Conservation (phyloP, 2,113 vertebrate genomes). For the Sinocyclocheilus anophthalmus region DNA sequence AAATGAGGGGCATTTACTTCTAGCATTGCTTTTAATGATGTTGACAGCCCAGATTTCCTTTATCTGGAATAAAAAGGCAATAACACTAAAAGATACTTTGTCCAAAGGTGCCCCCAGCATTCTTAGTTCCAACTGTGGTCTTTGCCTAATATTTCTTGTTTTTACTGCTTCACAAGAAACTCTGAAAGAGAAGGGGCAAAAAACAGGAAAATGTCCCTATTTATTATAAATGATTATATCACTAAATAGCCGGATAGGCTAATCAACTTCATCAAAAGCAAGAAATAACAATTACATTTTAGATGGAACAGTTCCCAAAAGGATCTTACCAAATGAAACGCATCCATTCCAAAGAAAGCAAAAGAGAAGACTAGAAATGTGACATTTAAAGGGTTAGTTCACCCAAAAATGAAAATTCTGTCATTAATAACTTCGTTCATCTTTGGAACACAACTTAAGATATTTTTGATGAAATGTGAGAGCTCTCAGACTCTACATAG, state of each 20-base stretch:
- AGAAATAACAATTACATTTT: background rate
- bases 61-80: background rate
- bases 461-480: too few relatives aligned
- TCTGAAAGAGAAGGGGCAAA: background rate
- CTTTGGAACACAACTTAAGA: too few relatives aligned
- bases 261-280: conserved; percentile 27
- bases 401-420: too few relatives aligned
- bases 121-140: background rate
- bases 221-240: background rate
- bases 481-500: too few relatives aligned
- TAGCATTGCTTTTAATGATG: background rate
- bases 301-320: background rate
- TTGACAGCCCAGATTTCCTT: conserved; percentile 18
- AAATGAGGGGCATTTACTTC: background rate
- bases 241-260: background rate
- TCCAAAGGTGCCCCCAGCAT: background rate
- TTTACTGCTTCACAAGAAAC: too few relatives aligned
- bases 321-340: conserved; percentile 50
- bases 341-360: conserved; percentile 50
- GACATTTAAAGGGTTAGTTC: background rate
- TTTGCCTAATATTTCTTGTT: background rate
- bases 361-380: conserved; percentile 45
- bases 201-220: background rate
- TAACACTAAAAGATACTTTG: background rate
- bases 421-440: too few relatives aligned